Conservation (phyloP, 2,888 invertebrate species). For the Trichopria drosophilae region DNA sequence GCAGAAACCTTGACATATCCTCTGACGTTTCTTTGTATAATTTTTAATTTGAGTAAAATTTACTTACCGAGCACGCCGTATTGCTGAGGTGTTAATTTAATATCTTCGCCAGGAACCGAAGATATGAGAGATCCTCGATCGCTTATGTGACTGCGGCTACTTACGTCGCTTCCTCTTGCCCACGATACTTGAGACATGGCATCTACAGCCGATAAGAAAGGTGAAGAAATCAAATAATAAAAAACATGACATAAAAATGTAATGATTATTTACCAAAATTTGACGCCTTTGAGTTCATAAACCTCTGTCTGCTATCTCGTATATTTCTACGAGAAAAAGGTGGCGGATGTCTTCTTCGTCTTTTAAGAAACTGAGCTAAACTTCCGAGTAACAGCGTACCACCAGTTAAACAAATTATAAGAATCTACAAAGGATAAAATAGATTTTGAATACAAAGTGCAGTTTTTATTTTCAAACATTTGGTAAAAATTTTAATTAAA, state of each 20-base stretch:
- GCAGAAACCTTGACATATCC: too few species aligned
- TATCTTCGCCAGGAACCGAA: constrained; percentile 60
- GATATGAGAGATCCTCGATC: constrained; percentile 55
- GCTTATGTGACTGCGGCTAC: constrained; percentile 53
- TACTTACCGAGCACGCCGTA: constrained; percentile 84
- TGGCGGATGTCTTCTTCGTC: constrained; percentile 60
- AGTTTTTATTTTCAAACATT: neutral
- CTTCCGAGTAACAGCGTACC: constrained; percentile 83
- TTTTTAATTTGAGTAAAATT: constrained; percentile 6
- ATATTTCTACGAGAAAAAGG: constrained; percentile 47
- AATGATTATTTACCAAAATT: constrained; percentile 50
- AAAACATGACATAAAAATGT: neutral
- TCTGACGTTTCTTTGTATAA: too few species aligned
- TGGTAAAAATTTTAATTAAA: too few species aligned
- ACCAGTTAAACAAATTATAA: constrained; percentile 73
- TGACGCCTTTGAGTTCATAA: constrained; percentile 48
- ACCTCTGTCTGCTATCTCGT: constrained; percentile 50
- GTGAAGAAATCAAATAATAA: constrained; percentile 1
- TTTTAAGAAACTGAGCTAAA: constrained; percentile 76
- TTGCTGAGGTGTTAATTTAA: constrained; percentile 80
- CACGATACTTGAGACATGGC: constrained; percentile 54
- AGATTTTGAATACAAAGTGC: neutral
- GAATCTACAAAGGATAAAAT: constrained; percentile 62
- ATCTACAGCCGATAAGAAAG: constrained; percentile 38
- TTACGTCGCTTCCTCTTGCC: constrained; percentile 54